A percentile compares a stretch with the other conserved stretches of the same genome.
phyloP scores from a whole-genome alignment of 1,140 invertebrate genomes.

The Drosophila tsacasi region DNA sequence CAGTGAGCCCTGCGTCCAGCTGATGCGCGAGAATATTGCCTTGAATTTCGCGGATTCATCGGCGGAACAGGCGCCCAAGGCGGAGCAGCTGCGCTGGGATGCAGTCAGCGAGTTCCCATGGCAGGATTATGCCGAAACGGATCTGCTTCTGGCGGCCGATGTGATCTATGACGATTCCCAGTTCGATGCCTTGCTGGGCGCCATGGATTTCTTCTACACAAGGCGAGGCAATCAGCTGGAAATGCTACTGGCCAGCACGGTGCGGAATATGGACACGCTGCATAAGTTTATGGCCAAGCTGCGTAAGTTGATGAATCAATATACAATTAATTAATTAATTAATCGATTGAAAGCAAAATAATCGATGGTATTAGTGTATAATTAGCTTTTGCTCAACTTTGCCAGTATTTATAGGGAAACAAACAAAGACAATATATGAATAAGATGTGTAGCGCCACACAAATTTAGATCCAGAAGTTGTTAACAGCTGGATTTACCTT shows the following conservation, averaged over 20 bases:
- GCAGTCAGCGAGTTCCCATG: constrained; percentile 43
- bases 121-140: constrained; percentile 18
- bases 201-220: constrained; percentile 65
- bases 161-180: constrained; percentile 77
- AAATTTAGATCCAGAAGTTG: too few species aligned
- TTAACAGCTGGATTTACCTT: too few species aligned
- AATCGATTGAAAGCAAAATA: not conserved
- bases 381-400: too few species aligned
- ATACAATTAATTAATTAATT: not conserved
- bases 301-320: constrained; percentile 45
- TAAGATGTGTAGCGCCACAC: not conserved
- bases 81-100: constrained; percentile 61
- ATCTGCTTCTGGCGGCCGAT: constrained; percentile 76
- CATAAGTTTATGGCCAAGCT: constrained; percentile 64
- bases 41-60: constrained; percentile 53
- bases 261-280: constrained; percentile 75
- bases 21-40: constrained; percentile 70
- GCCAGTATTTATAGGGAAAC: too few species aligned
- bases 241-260: constrained; percentile 76
- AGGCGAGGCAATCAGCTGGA: constrained; percentile 34
- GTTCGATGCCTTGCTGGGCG: constrained; percentile 57
- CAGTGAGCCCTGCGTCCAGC: constrained; percentile 67
- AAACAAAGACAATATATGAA: too few species aligned
- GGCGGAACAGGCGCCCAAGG: constrained; percentile 14
- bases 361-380: too few species aligned